These are phyloP conservation scores for Lacanobia wlatinum DNA, from an alignment of 2,888 invertebrate species.

Conservation along the genomic window DNA sequence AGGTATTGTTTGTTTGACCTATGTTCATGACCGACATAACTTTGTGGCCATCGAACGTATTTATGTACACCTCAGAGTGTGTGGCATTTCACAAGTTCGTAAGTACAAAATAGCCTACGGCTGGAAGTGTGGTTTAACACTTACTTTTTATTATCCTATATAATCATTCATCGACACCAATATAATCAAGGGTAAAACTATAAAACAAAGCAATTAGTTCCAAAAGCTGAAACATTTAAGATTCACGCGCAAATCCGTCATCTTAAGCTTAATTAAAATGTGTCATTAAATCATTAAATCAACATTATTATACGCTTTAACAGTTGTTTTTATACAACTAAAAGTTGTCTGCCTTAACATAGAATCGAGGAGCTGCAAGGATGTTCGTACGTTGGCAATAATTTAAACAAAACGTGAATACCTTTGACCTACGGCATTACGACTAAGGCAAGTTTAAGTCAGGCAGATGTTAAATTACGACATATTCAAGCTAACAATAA, in stretches of 20 bases:
- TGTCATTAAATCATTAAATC: conserved; percentile 49
- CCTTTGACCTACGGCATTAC: conserved; percentile 80
- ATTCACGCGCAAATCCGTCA: conserved; percentile 20
- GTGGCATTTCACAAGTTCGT: conserved; percentile 30
- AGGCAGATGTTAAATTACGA: conserved; percentile 62
- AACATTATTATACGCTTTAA: conserved; percentile 44
- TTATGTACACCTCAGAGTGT: not conserved
- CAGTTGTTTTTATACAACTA: conserved; percentile 69
- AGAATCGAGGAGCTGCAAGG: conserved; percentile 73
- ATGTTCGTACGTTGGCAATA: conserved; percentile 76
- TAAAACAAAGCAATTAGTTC: conserved; percentile 35
- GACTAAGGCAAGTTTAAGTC: conserved; percentile 60
- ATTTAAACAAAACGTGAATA: conserved; percentile 83
- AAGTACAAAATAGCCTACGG: not conserved
- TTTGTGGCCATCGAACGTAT: not conserved
- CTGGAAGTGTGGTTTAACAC: conserved; percentile 3
- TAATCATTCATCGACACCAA: not conserved
- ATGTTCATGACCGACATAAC: conserved; percentile 13
- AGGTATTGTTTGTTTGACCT: not conserved
- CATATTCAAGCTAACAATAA: conserved; percentile 62
- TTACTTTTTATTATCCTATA: not conserved
- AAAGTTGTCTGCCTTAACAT: conserved; percentile 85
- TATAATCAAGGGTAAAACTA: conserved; percentile 3
- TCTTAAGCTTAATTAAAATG: conserved; percentile 38
- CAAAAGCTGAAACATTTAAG: conserved; percentile 28